Evolutionary conservation across 2,797 vertebrate genomes (phyloP).

Genomic region (Choloepus didactylus): DNA sequence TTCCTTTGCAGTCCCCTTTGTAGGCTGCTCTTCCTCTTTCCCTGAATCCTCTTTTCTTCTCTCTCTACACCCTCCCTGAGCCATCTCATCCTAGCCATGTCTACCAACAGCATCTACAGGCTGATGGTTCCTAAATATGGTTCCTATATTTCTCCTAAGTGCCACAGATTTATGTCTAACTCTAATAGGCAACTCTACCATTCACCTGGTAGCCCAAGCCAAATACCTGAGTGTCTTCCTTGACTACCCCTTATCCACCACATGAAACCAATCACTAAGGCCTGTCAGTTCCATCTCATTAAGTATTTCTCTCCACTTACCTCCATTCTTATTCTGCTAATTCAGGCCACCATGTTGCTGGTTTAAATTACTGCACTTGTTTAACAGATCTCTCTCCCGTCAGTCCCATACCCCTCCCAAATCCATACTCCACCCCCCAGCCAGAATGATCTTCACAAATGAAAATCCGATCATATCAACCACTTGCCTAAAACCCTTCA

Average conservation of each 20-base stretch:
- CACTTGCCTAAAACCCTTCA: not conserved
- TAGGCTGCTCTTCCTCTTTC: not conserved
- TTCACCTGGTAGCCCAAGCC: not conserved
- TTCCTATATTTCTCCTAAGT: not conserved
- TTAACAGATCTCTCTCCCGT: not conserved
- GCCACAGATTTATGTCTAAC: not conserved
- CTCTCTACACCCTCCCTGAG: not conserved
- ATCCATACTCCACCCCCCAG: not conserved
- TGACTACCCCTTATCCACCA: not conserved
- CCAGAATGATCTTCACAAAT: constrained; percentile 40
- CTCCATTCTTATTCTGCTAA: not conserved
- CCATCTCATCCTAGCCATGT: not conserved
- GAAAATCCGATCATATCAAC: constrained; percentile 19
- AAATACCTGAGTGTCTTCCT: not conserved
- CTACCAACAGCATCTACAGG: not conserved
- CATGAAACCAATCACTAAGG: not conserved
- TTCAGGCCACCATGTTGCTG: not conserved
- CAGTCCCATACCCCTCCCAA: not conserved
- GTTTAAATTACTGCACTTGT: not conserved
- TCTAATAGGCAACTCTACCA: not conserved
- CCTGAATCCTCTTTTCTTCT: not conserved
- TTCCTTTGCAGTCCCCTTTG: not conserved
- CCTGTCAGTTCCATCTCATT: not conserved
- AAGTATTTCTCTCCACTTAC: not conserved
- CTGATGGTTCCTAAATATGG: not conserved